A percentile compares a stretch with the other conserved stretches of the same genome.
These are phyloP conservation scores for Ornithorhynchus anatinus DNA, from an alignment of 2,113 vertebrate genomes.

Conservation along the genomic window DNA sequence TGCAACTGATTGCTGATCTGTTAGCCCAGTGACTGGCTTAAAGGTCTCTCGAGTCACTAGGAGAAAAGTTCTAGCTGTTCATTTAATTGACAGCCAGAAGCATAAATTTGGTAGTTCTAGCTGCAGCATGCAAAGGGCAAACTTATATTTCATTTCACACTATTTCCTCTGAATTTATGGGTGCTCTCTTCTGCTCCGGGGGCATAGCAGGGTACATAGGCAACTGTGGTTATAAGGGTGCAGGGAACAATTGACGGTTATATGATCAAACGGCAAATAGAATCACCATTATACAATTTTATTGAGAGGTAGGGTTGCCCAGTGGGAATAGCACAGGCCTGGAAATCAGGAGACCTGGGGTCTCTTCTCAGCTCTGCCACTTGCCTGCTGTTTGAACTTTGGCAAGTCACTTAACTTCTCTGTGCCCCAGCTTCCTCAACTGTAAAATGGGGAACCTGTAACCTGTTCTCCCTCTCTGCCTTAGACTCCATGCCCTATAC, in stretches of 20 bases:
- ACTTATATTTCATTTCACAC: slow-evolving; percentile 62
- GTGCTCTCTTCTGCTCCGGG: slow-evolving; percentile 48
- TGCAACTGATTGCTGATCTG: slow-evolving; percentile 26
- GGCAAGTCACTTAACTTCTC: too few species aligned
- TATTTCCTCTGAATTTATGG: slow-evolving; percentile 66
- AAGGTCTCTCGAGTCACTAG: slow-evolving; percentile 29
- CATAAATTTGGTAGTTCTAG: slow-evolving; percentile 56
- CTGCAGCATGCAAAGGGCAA: slow-evolving; percentile 53
- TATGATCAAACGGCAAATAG: slow-evolving; percentile 73
- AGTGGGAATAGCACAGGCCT: too few species aligned
- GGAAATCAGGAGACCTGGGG: too few species aligned
- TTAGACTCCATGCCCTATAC: too few species aligned
- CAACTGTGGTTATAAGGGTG: slow-evolving; percentile 61
- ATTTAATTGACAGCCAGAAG: slow-evolving; percentile 64
- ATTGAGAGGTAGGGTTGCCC: too few species aligned
- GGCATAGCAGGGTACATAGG: slow-evolving; percentile 62
- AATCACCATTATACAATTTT: slow-evolving; percentile 64
- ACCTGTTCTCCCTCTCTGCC: too few species aligned
- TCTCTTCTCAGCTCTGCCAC: too few species aligned
- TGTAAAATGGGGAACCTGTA: too few species aligned
- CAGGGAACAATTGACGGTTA: slow-evolving; percentile 68
- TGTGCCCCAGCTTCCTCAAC: too few species aligned
- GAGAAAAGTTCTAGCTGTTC: slow-evolving; percentile 46
- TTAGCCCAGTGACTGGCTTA: slow-evolving; percentile 30
- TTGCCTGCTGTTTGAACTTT: too few species aligned